A percentile compares a stretch with the other conserved stretches of the same genome.
Evolutionary conservation across 2,888 invertebrate genomes (phyloP).

Genomic region (Dorcus hopei): DNA sequence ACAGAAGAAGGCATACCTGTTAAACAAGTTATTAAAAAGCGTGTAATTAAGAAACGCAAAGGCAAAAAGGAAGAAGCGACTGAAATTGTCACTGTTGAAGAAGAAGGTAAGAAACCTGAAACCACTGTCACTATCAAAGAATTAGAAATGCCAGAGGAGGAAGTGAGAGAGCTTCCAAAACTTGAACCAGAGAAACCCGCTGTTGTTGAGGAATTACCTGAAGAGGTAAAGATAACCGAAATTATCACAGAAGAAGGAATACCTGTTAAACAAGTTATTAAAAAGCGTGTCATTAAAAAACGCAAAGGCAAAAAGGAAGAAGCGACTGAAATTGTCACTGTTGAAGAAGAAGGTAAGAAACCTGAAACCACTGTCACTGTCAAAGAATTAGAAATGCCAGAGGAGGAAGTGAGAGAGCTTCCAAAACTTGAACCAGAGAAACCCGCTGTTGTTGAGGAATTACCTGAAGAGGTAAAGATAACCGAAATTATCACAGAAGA

Average conservation of each 20-base stretch:
- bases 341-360: conserved; percentile 47
- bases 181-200: conserved; percentile 29
- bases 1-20: conserved; percentile 33
- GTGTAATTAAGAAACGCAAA: conserved; percentile 39
- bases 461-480: conserved; percentile 32
- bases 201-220: conserved; percentile 19
- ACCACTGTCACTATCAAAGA: conserved; percentile 38
- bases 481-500: conserved; percentile 28
- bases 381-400: conserved; percentile 26
- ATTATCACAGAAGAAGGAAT: conserved; percentile 29
- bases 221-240: conserved; percentile 36
- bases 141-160: conserved; percentile 32
- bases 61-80: conserved; percentile 40
- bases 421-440: conserved; percentile 15
- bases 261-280: conserved; percentile 38
- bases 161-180: conserved; percentile 29
- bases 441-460: conserved; percentile 26
- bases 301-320: conserved; percentile 46
- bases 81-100: conserved; percentile 38
- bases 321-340: conserved; percentile 49
- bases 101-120: conserved; percentile 39
- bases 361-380: conserved; percentile 43
- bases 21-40: conserved; percentile 38
- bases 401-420: conserved; percentile 18
- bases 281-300: conserved; percentile 48